Evolutionary conservation across 1,140 invertebrate species (phyloP), one percentile per base, ranked within the genome.

Genomic region (Drosophila setifemur): DNA sequence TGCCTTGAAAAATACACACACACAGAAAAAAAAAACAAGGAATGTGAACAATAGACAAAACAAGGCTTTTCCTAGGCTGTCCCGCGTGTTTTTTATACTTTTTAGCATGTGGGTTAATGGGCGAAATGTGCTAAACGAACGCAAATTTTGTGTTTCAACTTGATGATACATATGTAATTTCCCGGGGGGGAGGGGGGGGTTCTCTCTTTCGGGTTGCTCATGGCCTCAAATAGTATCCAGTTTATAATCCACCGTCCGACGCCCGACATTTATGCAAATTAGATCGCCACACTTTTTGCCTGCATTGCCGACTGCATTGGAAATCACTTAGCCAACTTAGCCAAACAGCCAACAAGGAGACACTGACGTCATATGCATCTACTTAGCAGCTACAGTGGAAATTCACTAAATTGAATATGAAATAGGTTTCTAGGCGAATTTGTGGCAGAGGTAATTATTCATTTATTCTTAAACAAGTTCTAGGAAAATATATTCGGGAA

Each of bases 81-180:
- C 18, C 14, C 66, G 43, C 52, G n/a, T n/a, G n/a, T 18, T 14
- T 39, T 43, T 28, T 6, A 19, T 26, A 16, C 7, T 42, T 40
- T 76, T 64, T 66, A 47, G 73, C 78, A 73, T 73, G 73, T 83
- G 79, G 78, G 79, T 85, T 83, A 83, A 83, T 83, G 79, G 79
- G 79, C 48, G 68, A 83, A 83, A 85, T 83, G 78, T 83, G 78
- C 79, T 83, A 83, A 83, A 57, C 78, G 64, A 67, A 61, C 55
- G 55, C 47, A 72, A 72, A 72, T 72, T 50, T 61, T 49, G 26
- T 48, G 31, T 57, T 55, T 53, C 48, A 42, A 16, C 44, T 29
- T 31, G 66, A 43, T 44, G 54, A 70, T 66, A 54, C 26, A 29
- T 26, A 40, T 37, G 33, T 18, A 37, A 37, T 50, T 44, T 12